These are phyloP conservation scores for Dasysyrphus albostriatus DNA, from an alignment of 2,888 invertebrate genomes.

Conservation along the genomic window DNA sequence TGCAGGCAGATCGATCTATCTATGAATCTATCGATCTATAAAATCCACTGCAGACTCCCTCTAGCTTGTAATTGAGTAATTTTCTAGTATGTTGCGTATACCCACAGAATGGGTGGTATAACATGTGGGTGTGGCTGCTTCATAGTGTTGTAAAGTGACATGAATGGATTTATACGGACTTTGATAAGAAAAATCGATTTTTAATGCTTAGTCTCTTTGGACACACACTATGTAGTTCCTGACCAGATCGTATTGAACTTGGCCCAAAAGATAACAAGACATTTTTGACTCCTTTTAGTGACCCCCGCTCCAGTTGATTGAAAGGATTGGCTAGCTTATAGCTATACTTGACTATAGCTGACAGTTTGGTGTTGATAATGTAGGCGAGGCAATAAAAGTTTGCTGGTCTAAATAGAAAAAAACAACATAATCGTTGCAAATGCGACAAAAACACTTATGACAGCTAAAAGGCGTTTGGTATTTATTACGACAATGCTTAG, in stretches of 20 bases:
- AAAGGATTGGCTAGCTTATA: background rate
- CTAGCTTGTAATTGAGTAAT: slow-evolving; percentile 71
- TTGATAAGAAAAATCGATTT: slow-evolving; percentile 66
- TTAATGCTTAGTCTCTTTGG: slow-evolving; percentile 24
- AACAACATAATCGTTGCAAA: background rate
- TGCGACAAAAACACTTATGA: slow-evolving; percentile 3
- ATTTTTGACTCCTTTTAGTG: slow-evolving; percentile 61
- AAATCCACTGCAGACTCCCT: slow-evolving; percentile 45
- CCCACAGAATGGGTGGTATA: slow-evolving; percentile 40
- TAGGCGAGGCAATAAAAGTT: slow-evolving; percentile 3
- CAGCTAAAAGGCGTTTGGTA: background rate
- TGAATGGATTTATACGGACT: slow-evolving; percentile 36
- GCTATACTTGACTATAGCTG: background rate
- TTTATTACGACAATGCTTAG: background rate
- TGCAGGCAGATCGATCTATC: slow-evolving; percentile 50
- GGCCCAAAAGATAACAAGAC: slow-evolving; percentile 21
- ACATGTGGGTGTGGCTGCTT: slow-evolving; percentile 61
- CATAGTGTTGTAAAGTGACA: slow-evolving; percentile 49
- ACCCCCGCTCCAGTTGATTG: slow-evolving; percentile 14
- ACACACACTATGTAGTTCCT: background rate
- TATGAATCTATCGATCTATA: slow-evolving; percentile 32
- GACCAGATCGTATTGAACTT: slow-evolving; percentile 2
- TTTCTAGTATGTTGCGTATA: slow-evolving; percentile 53
- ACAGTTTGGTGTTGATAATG: background rate
- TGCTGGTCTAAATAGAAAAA: background rate